Base-by-base conservation (phyloP, 2,888 invertebrate genomes). In the Ormyrus nitidulus region DNA sequence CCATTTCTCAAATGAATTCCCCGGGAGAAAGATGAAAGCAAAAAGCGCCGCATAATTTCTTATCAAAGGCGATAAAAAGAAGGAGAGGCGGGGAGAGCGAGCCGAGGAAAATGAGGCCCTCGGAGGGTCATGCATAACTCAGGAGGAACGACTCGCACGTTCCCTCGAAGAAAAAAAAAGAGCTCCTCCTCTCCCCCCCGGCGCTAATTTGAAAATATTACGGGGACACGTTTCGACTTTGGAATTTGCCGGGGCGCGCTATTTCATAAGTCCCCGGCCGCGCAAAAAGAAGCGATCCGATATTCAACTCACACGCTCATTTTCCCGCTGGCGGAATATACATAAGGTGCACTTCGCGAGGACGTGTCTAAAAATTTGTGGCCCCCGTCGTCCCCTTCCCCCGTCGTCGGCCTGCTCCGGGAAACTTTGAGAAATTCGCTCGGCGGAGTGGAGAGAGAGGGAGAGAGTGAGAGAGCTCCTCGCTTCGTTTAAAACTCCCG, bases 131-230 rank as follows among this genome's bases (percentile, higher is more conserved):
- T 49, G 59, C n/a, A 68, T 76, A 76, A 75, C 48, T 76, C 75
- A 54, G 61, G 64, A 75, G 61, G 10, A 76, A 61, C 19, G 70
- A 66, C 59, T 64, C 9, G 10, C 54, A 69, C 73, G 68, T 62
- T 54, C 53, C 9, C 34, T 4, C 34, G 34, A 19, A 13, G n/a
- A 59, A 7, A 64, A 71, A 34, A 34, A 77, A 79, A 69, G 48
- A 34, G 3, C 34, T 34, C 4, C 34, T 34, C 34, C 34, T 70
- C 71, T 10, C n/a, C 51, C n/a, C 58, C 11, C 53, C 34, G 44
- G 44, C n/a, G 62, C 81, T 81, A 81, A 81, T 81, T 79, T 81
- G 72, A 79, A 81, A 81, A 81, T 81, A 81, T 81, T 74, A 76
- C 72, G 54, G 11, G 69, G 76, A 81, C 81, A 69, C 76, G 76